phyloP scores from a whole-genome alignment of 1,140 invertebrate genomes.

The Sipha flava region DNA sequence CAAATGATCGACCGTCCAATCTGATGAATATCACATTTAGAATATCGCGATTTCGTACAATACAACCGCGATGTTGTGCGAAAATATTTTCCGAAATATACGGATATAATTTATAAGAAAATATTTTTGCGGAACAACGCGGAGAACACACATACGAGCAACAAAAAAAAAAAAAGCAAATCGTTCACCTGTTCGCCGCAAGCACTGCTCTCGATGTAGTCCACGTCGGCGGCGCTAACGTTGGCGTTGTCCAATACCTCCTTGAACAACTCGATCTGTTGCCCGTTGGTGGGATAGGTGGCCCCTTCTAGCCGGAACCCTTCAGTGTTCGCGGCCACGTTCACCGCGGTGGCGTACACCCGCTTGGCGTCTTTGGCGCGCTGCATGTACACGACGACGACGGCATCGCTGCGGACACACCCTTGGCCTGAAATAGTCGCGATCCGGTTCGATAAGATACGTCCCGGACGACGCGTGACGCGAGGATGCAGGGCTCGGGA shows the following conservation, averaged over 20 bases:
- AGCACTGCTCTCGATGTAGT: constrained; percentile 55
- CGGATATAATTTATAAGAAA: too few species aligned
- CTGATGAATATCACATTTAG: too few species aligned
- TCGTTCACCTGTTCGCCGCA: constrained; percentile 17
- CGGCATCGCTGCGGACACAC: constrained; percentile 53
- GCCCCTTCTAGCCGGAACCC: constrained; percentile 53
- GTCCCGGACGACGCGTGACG: too few species aligned
- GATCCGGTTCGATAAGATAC: too few species aligned
- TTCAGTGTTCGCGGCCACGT: constrained; percentile 55
- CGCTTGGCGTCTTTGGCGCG: constrained; percentile 46
- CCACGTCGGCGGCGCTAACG: constrained; percentile 53
- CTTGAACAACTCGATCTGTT: constrained; percentile 50
- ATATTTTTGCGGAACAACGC: too few species aligned
- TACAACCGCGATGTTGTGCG: too few species aligned
- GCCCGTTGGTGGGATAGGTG: constrained; percentile 48
- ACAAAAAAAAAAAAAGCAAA: too few species aligned
- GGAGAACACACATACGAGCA: too few species aligned
- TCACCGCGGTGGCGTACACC: constrained; percentile 53
- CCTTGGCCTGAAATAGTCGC: constrained; percentile 49
- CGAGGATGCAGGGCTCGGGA: too few species aligned
- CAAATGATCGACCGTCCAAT: too few species aligned
- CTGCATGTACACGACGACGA: constrained; percentile 51
- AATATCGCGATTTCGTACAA: too few species aligned
- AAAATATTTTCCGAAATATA: too few species aligned
- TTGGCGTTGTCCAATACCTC: constrained; percentile 54